phyloP scores from a whole-genome alignment of 2,113 vertebrate genomes.

The Clarias batrachus region DNA sequence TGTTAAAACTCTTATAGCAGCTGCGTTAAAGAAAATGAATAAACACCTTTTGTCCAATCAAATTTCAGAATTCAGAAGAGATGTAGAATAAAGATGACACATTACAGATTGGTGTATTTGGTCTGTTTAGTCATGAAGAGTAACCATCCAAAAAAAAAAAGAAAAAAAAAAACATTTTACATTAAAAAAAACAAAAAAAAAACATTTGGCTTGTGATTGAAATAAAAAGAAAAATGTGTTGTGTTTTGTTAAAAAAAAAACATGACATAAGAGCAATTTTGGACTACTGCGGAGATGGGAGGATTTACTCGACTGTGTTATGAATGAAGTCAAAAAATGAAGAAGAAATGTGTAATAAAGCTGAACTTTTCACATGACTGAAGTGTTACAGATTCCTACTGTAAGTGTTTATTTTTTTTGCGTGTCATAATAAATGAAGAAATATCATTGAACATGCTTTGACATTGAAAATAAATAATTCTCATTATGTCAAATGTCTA shows the following conservation, averaged over 20 bases:
- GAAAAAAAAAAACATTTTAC: no score
- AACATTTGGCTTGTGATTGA: not conserved
- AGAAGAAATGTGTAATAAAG: not conserved
- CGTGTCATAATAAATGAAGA: not conserved
- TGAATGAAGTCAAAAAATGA: not conserved
- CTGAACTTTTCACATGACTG: not conserved
- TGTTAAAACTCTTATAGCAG: no score
- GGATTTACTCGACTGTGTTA: not conserved
- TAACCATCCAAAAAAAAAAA: not conserved
- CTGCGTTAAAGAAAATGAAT: not conserved
- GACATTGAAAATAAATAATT: not conserved
- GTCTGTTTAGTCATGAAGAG: not conserved
- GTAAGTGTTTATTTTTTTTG: not conserved
- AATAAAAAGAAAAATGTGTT: not conserved
- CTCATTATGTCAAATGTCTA: not conserved
- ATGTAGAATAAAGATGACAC: not conserved
- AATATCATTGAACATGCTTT: not conserved
- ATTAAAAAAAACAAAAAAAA: not conserved
- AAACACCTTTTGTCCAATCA: not conserved
- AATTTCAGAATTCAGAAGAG: not conserved
- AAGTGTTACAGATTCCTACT: not conserved
- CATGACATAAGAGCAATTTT: no score
- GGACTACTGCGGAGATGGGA: no score
- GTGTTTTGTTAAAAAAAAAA: not conserved
- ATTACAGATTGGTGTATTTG: not conserved